A percentile compares a stretch with the other conserved stretches of the same genome.
phyloP scores from a whole-genome alignment of 2,888 invertebrate species.

The Leptopilina myrica region DNA sequence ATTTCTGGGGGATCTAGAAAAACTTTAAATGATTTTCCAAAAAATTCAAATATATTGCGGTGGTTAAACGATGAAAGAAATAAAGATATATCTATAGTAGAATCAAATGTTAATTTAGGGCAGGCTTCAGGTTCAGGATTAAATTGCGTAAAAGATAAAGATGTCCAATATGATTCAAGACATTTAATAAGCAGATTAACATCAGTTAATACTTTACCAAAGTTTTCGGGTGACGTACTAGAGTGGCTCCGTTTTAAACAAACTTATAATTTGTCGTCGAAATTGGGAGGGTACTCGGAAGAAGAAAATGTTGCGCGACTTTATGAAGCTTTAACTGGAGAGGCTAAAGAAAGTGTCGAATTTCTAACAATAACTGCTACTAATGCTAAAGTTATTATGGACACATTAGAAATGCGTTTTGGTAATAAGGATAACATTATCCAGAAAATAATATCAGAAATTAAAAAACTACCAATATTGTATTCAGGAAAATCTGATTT shows the following conservation, averaged over 20 bases:
- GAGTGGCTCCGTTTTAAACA: conserved; percentile 44
- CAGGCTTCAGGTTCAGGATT: neutral
- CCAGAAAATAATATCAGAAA: neutral
- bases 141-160: neutral
- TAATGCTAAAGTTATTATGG: conserved; percentile 19
- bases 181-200: conserved; percentile 28
- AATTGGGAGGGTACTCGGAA: conserved; percentile 36
- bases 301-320: conserved; percentile 39
- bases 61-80: neutral
- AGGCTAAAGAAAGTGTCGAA: conserved; percentile 36
- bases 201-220: conserved; percentile 11
- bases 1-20: no score
- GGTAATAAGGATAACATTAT: conserved; percentile 33
- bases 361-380: conserved; percentile 25
- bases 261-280: conserved; percentile 37
- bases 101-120: neutral
- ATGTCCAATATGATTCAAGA: neutral
- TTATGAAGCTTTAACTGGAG: conserved; percentile 11
- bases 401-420: conserved; percentile 12
- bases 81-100: neutral
- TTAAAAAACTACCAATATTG: conserved; percentile 14
- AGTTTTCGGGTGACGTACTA: conserved; percentile 24
- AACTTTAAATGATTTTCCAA: no score
- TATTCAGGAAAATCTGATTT: conserved; percentile 17
- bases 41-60: no score